phyloP scores from a whole-genome alignment of 1,140 invertebrate genomes.

The Sycophaga agraensis region DNA sequence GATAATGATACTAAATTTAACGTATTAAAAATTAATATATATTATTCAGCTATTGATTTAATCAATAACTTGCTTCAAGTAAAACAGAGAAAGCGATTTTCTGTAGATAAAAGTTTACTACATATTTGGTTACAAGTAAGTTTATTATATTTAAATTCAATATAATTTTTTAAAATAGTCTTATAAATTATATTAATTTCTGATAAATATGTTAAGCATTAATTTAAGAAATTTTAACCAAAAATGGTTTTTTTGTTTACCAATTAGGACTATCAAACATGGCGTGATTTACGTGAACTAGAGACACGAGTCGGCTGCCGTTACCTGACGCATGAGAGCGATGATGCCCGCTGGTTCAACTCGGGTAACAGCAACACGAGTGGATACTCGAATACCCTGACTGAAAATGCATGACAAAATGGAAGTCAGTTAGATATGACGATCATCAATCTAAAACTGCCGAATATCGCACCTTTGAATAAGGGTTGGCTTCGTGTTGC shows the following conservation, averaged over 20 bases:
- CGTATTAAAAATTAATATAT: slow-evolving; percentile 21
- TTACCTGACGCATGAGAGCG: slow-evolving; percentile 94
- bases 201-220: not conserved
- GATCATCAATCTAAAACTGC: no score
- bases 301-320: slow-evolving; percentile 80
- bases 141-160: not conserved
- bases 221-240: not conserved
- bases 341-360: slow-evolving; percentile 84
- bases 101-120: slow-evolving; percentile 92
- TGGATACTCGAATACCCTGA: no score
- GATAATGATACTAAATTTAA: no score
- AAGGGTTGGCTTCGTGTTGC: slow-evolving; percentile 51
- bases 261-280: slow-evolving; percentile 87
- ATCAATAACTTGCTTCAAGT: slow-evolving; percentile 98
- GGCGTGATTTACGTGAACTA: slow-evolving; percentile 88
- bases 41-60: slow-evolving; percentile 86
- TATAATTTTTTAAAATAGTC: no score
- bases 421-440: not conserved
- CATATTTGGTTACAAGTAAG: slow-evolving; percentile 91
- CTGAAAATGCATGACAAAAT: not conserved
- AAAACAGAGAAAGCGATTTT: slow-evolving; percentile 95
- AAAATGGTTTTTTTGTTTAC: not conserved
- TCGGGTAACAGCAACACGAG: not conserved
- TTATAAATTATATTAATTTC: no score
- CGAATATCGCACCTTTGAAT: slow-evolving; percentile 34